phyloP scores from a whole-genome alignment of 2,113 vertebrate species.

The Pterocles gutturalis region DNA sequence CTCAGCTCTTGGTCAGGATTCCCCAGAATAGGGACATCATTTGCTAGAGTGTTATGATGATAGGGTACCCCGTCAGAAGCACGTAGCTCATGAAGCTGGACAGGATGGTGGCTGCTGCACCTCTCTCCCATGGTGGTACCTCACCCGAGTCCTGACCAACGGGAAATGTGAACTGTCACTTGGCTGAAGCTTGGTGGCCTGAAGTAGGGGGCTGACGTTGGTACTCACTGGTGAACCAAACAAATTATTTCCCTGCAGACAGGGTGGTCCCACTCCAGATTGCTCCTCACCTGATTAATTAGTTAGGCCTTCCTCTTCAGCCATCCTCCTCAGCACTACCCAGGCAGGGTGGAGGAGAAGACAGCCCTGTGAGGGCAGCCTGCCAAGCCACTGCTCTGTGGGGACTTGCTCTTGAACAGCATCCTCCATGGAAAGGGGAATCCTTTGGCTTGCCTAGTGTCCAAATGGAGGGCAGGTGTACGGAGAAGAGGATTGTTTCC shows the following conservation, averaged over 20 bases:
- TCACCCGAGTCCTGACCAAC: neutral
- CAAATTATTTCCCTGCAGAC: neutral
- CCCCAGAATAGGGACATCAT: neutral
- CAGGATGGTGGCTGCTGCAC: neutral
- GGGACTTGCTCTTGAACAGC: neutral
- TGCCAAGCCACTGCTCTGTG: neutral
- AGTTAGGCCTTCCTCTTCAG: neutral
- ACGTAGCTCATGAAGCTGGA: accelerated
- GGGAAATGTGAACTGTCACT: neutral
- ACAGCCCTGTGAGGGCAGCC: neutral
- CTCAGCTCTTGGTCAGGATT: neutral
- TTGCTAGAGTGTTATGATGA: neutral
- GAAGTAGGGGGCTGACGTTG: neutral
- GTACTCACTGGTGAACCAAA: neutral
- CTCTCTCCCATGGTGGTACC: neutral
- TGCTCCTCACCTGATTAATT: neutral
- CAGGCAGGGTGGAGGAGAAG: neutral
- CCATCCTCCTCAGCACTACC: neutral
- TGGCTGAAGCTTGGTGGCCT: neutral
- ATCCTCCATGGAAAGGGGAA: neutral
- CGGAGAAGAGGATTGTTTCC: neutral
- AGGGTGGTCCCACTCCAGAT: neutral
- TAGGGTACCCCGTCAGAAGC: neutral
- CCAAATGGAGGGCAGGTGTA: neutral
- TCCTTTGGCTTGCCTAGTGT: neutral